A percentile compares a stretch with the other conserved stretches of the same genome.
phyloP scores from a whole-genome alignment of 2,797 vertebrate species.

The Euphonia xanthogaster region DNA sequence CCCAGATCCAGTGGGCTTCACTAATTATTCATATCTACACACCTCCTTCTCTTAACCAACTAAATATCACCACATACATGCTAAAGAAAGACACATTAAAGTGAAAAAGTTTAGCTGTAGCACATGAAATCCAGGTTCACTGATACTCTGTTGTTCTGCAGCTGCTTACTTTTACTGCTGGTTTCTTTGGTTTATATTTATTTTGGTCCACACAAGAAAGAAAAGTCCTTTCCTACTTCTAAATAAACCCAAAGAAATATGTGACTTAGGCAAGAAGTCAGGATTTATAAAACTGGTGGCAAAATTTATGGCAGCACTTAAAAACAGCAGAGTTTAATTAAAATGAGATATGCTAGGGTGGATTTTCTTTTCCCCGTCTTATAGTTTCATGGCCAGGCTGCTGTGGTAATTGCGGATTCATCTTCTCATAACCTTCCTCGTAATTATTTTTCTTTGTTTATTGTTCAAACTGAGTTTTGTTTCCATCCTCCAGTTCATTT shows the following conservation, averaged over 20 bases:
- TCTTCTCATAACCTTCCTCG: background rate
- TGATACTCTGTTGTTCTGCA: background rate
- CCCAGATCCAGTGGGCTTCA: background rate
- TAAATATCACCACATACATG: background rate
- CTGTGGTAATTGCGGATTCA: conserved; percentile 47
- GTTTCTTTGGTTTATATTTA: background rate
- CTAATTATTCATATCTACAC: background rate
- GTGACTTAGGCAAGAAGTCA: background rate
- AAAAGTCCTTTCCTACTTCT: background rate
- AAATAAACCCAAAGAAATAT: background rate
- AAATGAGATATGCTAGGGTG: background rate
- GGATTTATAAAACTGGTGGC: background rate
- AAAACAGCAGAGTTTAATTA: conserved; percentile 61
- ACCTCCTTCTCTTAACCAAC: background rate
- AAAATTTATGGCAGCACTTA: conserved; percentile 20
- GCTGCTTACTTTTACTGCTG: background rate
- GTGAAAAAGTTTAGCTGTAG: background rate
- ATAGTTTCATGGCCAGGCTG: conserved; percentile 16
- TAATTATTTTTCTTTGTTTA: conserved; percentile 69
- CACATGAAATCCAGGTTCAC: background rate
- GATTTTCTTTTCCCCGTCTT: background rate
- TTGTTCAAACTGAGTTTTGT: conserved; percentile 64
- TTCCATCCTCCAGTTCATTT: conserved; percentile 41
- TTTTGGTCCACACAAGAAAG: background rate
- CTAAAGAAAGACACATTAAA: background rate